phyloP scores from a whole-genome alignment of 2,113 vertebrate species.

The Hemiscyllium ocellatum region DNA sequence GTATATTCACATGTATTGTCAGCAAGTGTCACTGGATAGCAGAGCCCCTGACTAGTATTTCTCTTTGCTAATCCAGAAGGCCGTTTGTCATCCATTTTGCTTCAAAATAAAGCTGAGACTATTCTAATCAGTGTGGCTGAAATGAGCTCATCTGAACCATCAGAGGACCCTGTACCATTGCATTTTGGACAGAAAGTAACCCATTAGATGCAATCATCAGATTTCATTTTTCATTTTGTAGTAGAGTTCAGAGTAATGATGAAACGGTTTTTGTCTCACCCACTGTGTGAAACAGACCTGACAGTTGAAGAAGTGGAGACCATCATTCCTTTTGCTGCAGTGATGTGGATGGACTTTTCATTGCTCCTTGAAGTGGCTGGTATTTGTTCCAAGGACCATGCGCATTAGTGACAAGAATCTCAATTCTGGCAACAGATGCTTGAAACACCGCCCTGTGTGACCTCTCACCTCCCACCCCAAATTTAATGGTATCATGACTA shows the following conservation, averaged over 20 bases:
- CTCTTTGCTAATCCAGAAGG: neutral
- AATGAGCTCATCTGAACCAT: neutral
- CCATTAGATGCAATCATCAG: neutral
- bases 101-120: neutral
- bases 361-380: neutral
- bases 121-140: neutral
- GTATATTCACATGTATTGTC: neutral
- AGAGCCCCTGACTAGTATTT: neutral
- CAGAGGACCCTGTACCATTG: neutral
- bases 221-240: neutral
- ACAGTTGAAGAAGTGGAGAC: neutral
- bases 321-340: neutral
- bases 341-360: neutral
- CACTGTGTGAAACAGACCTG: neutral
- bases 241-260: neutral
- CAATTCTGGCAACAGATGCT: neutral
- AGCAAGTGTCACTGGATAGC: neutral
- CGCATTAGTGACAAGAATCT: neutral
- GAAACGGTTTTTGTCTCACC: neutral
- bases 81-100: neutral
- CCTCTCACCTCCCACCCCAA: neutral
- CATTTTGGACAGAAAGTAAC: neutral
- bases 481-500: neutral
- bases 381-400: neutral
- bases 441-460: neutral